Base-by-base conservation (phyloP, 2,888 invertebrate species). In the Andrena bicolor region DNA sequence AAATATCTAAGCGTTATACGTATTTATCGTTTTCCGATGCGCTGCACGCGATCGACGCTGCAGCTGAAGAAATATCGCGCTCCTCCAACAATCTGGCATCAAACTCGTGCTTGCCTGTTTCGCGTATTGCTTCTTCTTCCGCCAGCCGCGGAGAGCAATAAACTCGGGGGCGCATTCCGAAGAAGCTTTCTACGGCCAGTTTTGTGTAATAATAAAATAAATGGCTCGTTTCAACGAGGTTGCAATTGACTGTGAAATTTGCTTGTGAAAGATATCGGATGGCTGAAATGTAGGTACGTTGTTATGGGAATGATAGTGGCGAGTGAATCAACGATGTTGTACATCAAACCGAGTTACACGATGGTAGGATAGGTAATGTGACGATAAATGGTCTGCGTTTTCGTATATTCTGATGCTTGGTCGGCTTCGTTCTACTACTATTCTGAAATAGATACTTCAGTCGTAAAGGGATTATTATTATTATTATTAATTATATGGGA, bases 11-110 rank as follows among this genome's bases (percentile, higher is more conserved):
- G 60, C 53, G 41, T 64, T 76, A 76, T 70, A 41, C 61, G 26
- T 78, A 78, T 72, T 78, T 78, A 78, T 78, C 68, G 77, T 72
- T 66, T 68, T 73, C 72, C 77, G 72, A 78, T 72, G 76, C 51
- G 20, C 53, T 41, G 64, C 70, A 58, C 78, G 73, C 60, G 56
- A 74, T 53, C 41, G 32, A 49, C 41, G 41, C 41, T 16, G 41
- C 16, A 16, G 5, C 41, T 41, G 41, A 16, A 16, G 77, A 77
- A 71, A 66, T 71, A 77, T 56, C 64, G 69, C n/a, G 49, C 41
- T 60, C 49, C 30, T 23, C 32, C 51, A 10, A 66, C 23, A 30
- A 41, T 51, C 41, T 32, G 71, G 51, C 63, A 71, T 71, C 35
- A 28, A 35, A n/a, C 58, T 58, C 49, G 35, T 48, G 30, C 51